Conservation (phyloP, 2,113 vertebrate genomes). For the Melanostigma gelatinosum region DNA sequence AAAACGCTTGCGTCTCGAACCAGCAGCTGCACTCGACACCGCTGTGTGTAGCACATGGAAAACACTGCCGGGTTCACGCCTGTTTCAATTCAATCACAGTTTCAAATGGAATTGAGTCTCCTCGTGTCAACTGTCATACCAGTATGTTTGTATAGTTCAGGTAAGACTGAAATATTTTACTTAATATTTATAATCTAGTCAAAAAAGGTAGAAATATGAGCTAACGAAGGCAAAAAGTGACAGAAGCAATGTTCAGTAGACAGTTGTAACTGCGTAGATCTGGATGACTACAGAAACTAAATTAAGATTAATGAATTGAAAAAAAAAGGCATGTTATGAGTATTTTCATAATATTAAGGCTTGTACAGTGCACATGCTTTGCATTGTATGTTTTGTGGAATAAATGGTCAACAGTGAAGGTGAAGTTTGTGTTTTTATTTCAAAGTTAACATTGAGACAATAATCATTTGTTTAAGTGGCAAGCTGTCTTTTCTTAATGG, state of each 20-base stretch:
- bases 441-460: conserved; percentile 2
- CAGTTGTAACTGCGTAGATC: conserved; percentile 66
- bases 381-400: conserved; percentile 86
- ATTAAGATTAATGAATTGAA: conserved; percentile 50
- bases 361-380: conserved; percentile 84
- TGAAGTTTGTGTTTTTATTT: conserved; percentile 49
- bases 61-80: conserved; percentile 78
- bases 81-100: conserved; percentile 67
- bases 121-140: conserved; percentile 72
- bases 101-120: conserved; percentile 61
- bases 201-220: conserved; percentile 57
- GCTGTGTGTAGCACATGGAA: conserved; percentile 69
- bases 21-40: conserved; percentile 77
- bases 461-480: neutral
- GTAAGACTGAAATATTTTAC: conserved; percentile 77
- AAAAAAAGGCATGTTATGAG: conserved; percentile 79
- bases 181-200: conserved; percentile 78
- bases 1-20: conserved; percentile 61
- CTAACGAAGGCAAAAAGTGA: conserved; percentile 67
- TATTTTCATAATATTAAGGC: conserved; percentile 83
- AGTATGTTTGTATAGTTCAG: conserved; percentile 81
- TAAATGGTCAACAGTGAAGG: conserved; percentile 82
- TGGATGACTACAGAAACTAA: conserved; percentile 55
- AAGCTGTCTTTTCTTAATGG: neutral
- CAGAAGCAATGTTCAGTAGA: conserved; percentile 54